Base-by-base conservation (phyloP, 2,113 vertebrate genomes). In the Glaucidium brasilianum region DNA sequence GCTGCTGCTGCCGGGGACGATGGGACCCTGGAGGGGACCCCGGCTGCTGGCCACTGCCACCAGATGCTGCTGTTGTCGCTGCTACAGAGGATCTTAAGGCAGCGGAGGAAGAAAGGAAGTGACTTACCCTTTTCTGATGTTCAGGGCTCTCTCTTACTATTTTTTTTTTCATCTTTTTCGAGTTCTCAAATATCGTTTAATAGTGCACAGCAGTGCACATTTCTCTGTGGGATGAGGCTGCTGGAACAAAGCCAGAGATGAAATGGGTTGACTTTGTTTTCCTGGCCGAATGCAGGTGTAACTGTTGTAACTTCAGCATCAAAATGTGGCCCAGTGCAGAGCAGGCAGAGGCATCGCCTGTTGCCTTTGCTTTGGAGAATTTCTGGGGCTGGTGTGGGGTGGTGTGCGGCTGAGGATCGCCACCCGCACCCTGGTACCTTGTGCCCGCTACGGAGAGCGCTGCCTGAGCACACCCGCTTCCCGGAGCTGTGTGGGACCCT, bases 51-150 rank as follows among this genome's bases (percentile, higher is more conserved):
- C 96, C 97, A 29, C 95, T 97, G 96, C 97, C 97, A 97, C 94
- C 97, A 98, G 97, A 97, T 98, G 97, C 96, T 98, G 97, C 97
- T 98, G 91, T 98, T 98, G 97, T 83, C 96, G 34, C 97, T 97
- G 92, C 86, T 94, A 96, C 88, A 2, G 94, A 73, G 72, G 72
- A 96, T 62, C 77, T 78, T 34, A 81, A 85, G 56, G 89, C 78
- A 81, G 75, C 26, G 2, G 90, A 88, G 56, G 88, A 87, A 92
- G 88, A 92, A 93, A 95, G 81, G 90, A 92, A 95, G 82, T 62
- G 63, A 72, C 71, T 96, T 95, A 83, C 84, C 78, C 87, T 94
- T 94, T 78, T 73, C 93, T 69, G 53, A 60, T 90, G 68, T 39
- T 87, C 83, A 56, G 74, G 56, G 85, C 29, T 35, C 37, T 50